These are phyloP conservation scores for Umimayanthus chanpuru DNA, from an alignment of 92 coral and sea anemone species.

Conservation along the genomic window DNA sequence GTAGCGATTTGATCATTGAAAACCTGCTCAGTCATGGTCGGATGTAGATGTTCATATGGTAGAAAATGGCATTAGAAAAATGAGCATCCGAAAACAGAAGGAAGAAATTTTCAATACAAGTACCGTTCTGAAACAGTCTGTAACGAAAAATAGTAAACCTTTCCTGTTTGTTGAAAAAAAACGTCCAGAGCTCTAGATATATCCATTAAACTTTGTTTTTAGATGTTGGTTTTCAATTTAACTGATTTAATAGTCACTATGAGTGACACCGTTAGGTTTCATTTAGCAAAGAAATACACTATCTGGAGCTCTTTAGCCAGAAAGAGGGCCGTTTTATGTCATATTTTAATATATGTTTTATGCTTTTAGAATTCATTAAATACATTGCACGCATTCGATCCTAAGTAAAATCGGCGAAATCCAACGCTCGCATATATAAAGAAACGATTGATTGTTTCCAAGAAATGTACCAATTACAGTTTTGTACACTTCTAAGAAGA, in stretches of 20 bases:
- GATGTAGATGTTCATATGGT: neutral
- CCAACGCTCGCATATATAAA: neutral
- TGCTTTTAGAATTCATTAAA: neutral
- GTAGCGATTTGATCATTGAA: neutral
- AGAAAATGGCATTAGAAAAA: neutral
- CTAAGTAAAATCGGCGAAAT: neutral
- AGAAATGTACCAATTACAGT: neutral
- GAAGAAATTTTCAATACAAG: too few relatives aligned
- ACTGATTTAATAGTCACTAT: neutral
- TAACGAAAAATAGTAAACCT: too few relatives aligned
- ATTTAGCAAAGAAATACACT: neutral
- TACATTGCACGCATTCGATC: neutral
- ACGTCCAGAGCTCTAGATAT: too few relatives aligned
- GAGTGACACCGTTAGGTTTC: neutral
- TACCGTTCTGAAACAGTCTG: neutral
- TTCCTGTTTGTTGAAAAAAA: too few relatives aligned
- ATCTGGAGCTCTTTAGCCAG: neutral
- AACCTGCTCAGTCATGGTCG: neutral
- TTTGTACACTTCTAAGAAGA: neutral
- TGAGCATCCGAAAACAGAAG: neutral
- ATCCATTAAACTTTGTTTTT: neutral
- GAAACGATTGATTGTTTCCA: neutral
- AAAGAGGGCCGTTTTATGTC: neutral
- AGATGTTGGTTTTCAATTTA: too few relatives aligned
- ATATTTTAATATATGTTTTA: neutral